Base-by-base conservation (phyloP, 2,113 vertebrate genomes). In the Fulmarus glacialis region DNA sequence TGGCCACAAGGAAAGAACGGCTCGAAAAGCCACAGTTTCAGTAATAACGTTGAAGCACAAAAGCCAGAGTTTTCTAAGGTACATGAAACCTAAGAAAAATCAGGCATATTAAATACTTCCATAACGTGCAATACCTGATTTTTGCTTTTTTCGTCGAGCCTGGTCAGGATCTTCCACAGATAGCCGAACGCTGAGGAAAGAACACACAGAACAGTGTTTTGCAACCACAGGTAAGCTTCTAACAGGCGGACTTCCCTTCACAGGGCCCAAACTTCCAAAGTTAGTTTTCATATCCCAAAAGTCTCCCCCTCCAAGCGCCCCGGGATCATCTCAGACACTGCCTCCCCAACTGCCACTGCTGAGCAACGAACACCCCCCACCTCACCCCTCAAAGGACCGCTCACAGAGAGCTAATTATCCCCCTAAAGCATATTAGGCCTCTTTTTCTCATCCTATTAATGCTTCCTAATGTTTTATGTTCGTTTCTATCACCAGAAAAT, bases 81-180 rank as follows among this genome's bases (percentile, higher is more conserved):
- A 38, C 15, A 29, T 2, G 21, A 78, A 43, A 36, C 4, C 34
- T 43, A 15, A 16, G 53, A 53, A 84, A 79, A 92, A 71, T 1
- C 5, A 66, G 8, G 12, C 1, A 9, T 1, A 7, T 16, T 0
- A 29, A 60, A 16, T 4, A 26, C 6, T 22, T 40, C 26, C 30
- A 38, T 15, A 62, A 94, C 21, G 64, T 29, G 45, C 60, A 83
- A 47, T 98, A 98, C 98, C 98, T 98, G 93, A 17, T 95, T 67
- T 98, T 20, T 1, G 68, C 87, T 93, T 97, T 93, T 98, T 98
- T 7, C 60, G 7, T 32, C 48, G 94, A 90, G 75, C 24, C 78
- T 96, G 40, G 43, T 98, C 97, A 96, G 95, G 74, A 86, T 97
- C 95, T 82, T 95, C 89, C 90, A 36, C 23, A 94, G 77, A n/a